Conservation (phyloP, 30 jellyfish, hydroid and myxozoan species). For the Hydractinia echinata region DNA sequence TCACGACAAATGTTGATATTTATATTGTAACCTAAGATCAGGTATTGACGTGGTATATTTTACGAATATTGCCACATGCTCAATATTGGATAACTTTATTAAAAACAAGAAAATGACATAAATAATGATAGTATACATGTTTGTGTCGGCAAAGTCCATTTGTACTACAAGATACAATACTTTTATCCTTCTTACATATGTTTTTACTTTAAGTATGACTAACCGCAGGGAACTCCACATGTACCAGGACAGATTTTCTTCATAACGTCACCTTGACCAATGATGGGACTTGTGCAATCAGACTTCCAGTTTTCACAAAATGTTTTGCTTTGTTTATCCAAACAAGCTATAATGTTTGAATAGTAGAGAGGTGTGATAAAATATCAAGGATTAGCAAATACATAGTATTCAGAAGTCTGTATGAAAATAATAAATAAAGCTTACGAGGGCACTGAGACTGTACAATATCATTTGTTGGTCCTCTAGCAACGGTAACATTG, state of each 20-base stretch:
- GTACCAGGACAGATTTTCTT: background rate
- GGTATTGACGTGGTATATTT: no score
- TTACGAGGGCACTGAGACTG: slow-evolving; percentile 6
- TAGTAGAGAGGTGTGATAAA: no score
- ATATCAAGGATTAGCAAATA: no score
- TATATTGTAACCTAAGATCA: background rate
- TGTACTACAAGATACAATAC: no score
- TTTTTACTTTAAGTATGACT: background rate
- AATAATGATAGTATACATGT: no score
- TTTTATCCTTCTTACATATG: no score
- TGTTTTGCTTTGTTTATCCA: slow-evolving; percentile 12
- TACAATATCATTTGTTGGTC: slow-evolving; percentile 13
- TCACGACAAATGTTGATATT: slow-evolving; percentile 1
- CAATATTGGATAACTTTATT: no score
- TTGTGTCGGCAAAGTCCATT: no score
- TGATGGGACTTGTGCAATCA: background rate
- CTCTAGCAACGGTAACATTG: background rate
- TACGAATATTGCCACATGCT: no score
- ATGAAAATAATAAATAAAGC: background rate
- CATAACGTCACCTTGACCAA: slow-evolving; percentile 16
- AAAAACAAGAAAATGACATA: no score
- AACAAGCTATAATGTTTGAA: background rate
- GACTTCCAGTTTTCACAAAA: background rate
- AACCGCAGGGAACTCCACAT: slow-evolving; percentile 13
- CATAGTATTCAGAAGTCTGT: no score